Evolutionary conservation across 2,888 invertebrate genomes (phyloP), one percentile per base, ranked within the genome.

Genomic region (Laspeyria flexula): DNA sequence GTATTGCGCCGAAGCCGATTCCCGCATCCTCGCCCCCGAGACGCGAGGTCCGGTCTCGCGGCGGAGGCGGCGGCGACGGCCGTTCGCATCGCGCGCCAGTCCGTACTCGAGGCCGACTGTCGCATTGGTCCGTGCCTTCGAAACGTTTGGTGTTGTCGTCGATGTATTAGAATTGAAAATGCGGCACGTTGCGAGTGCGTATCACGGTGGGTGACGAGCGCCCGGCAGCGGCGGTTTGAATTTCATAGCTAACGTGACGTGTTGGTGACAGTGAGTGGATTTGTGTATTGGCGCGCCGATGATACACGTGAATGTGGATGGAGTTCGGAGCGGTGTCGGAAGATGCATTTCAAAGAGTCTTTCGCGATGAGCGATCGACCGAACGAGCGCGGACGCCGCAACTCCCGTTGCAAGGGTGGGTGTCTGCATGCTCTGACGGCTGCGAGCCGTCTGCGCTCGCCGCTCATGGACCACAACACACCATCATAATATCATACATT

Each of bases 1-100:
- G 91, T 90, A 90, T 90, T 90, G 91, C 92, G 92, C 91, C 90
- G 89, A 91, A 92, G 88, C 88, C 90, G 88, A 90, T 90, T 90
- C 91, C 90, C 90, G 90, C 90, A 90, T 91, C 90, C 92, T 90
- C 91, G 89, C 90, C 88, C 83, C 89, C 88, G 89, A 88, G 90
- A 88, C 89, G 88, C 88, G 87, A 90, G 86, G 90, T 90, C 90
- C 90, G 90, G 91, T 90, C 90, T 85, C 90, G 90, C 86, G 87
- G 82, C 84, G 86, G 84, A 81, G 86, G 88, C 86, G 89, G 88
- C 88, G 90, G 88, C 87, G 88, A 85, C 86, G 87, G 88, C 88
- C 84, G 85, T 83, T 88, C 87, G 87, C 86, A 84, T 88, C 90
- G 89, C 90, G 84, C 89, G 87, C 88, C 85, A 87, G 85, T 89